Evolutionary conservation across 2,113 vertebrate genomes (phyloP).

Genomic region (Fulmarus glacialis): DNA sequence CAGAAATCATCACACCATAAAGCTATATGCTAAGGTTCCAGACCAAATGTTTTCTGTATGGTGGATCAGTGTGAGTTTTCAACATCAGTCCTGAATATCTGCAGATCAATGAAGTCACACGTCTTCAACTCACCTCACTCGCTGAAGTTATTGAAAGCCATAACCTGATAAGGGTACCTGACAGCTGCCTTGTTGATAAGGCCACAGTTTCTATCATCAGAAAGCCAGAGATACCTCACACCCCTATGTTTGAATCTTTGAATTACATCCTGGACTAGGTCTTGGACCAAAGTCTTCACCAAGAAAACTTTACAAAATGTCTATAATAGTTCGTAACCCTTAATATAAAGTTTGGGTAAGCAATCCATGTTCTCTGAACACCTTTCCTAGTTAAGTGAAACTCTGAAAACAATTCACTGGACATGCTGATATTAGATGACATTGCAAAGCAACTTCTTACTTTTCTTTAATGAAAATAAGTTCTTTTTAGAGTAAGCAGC

Average conservation of each 20-base stretch:
- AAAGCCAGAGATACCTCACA: background rate
- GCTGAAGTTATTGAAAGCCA: background rate
- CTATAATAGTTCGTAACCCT: fast-evolving
- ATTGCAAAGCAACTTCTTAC: background rate
- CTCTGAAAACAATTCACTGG: background rate
- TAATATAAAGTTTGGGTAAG: background rate
- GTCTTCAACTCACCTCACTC: background rate
- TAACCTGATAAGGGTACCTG: background rate
- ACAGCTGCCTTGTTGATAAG: background rate
- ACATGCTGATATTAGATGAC: background rate
- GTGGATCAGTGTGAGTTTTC: background rate
- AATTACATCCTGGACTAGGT: background rate
- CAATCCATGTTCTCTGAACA: background rate
- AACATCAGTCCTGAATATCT: background rate
- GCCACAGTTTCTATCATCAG: background rate
- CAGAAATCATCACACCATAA: background rate
- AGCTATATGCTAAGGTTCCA: background rate
- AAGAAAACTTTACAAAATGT: background rate
- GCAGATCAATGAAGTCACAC: background rate
- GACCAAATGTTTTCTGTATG: background rate
- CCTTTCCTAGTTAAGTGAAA: background rate
- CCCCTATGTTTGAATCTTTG: background rate
- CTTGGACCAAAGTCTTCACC: background rate
- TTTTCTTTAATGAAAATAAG: background rate
- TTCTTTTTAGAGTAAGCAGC: background rate